Base-by-base conservation (phyloP, 2,888 invertebrate genomes). In the Phorcus lineatus region DNA sequence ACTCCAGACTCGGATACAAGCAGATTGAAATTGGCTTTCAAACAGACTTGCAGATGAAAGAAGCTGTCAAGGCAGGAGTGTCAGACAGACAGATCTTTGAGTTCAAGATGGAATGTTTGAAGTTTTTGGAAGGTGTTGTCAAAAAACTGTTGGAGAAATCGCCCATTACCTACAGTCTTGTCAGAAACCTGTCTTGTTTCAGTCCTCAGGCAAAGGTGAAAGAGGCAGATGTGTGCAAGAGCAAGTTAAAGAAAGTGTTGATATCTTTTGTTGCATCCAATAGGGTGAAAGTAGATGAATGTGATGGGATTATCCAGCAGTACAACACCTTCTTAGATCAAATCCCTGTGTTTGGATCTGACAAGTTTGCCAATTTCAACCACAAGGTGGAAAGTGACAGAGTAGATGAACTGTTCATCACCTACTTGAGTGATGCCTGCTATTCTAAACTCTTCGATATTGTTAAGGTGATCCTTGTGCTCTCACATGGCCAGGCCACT, bases 401-500 rank as follows among this genome's bases (percentile, higher is more conserved):
- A 36, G 4, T 36, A 7, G 36, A 36, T 36, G 36, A 6, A 6
- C 7, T 36, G 4, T 36, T 36, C 36, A 3, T 6, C 36, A 36
- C 36, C 36, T 36, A 36, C 7, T 6, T 36, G 36, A 36, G 36
- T 36, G 36, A 36, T 36, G 36, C 3, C 36, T 6, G 36, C 36
- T 36, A 36, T 7, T 6, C 4, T 7, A 36, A 36, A 36, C 36
- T 36, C 4, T 7, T 36, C 3, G 36, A 36, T 6, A 7, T 36
- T 36, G 36, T 36, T 7, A 36, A 36, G 7, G 4, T 36, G 3
- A 7, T 36, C 7, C 76, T 87, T 31, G 28, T 87, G 1, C 74
- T 88, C 9, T 88, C 86, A 57, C 85, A 88, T 82, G 85, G 87
- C 66, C 86, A 88, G 77, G 88, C 88, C 13, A 66, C 77, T 40